Conservation (phyloP, 2,113 vertebrate genomes). For the Tapirus terrestris region DNA sequence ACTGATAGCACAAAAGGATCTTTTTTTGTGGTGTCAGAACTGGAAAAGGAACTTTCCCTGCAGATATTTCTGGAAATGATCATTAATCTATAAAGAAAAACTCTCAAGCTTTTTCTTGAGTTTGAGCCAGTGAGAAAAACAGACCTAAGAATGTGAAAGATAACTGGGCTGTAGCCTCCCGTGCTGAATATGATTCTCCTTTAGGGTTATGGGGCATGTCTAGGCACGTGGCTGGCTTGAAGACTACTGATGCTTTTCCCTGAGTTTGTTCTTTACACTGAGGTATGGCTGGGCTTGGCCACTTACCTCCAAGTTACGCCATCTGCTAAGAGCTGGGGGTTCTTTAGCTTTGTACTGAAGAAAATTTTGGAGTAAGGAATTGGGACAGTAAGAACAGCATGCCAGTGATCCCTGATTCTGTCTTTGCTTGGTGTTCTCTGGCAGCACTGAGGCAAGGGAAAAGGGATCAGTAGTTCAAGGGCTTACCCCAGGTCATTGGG, state of each 20-base stretch:
- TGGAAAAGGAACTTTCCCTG: slow-evolving; percentile 81
- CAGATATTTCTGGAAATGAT: slow-evolving; percentile 73
- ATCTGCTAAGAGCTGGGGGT: slow-evolving; percentile 70
- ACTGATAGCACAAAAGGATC: slow-evolving; percentile 70
- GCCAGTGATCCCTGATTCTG: not conserved
- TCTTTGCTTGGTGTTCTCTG: slow-evolving; percentile 21
- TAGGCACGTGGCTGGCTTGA: not conserved
- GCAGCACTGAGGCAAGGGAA: slow-evolving; percentile 1
- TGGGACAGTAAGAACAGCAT: not conserved
- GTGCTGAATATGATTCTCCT: not conserved
- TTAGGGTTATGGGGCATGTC: not conserved
- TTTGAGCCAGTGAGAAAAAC: slow-evolving; percentile 52
- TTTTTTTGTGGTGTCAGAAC: slow-evolving; percentile 70
- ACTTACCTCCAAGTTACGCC: slow-evolving; percentile 34
- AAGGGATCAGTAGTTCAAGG: not conserved
- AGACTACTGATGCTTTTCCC: slow-evolving; percentile 72
- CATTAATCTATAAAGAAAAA: slow-evolving; percentile 60
- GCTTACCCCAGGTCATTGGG: not conserved
- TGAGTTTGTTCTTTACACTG: slow-evolving; percentile 57
- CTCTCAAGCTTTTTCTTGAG: slow-evolving; percentile 50
- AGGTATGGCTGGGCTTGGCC: slow-evolving; percentile 34
- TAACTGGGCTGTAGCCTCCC: not conserved
- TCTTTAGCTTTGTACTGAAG: slow-evolving; percentile 62
- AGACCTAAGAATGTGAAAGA: slow-evolving; percentile 51
- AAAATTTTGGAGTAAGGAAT: not conserved